A percentile compares a stretch with the other conserved stretches of the same genome.
Evolutionary conservation across 1,140 invertebrate species (phyloP).

Genomic region (Manduca sexta): DNA sequence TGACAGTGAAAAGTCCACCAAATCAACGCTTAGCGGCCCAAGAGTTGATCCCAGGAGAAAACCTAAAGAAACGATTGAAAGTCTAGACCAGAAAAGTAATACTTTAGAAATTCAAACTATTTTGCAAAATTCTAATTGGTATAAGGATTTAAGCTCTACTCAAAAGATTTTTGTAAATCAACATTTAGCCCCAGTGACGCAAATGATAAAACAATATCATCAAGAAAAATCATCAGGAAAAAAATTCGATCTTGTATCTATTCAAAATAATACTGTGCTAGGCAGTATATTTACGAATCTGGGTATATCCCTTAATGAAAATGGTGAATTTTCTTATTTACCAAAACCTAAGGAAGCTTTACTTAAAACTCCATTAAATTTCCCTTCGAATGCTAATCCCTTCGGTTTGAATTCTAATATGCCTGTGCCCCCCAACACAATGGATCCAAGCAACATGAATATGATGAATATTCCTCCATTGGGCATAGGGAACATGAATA

Average conservation of each 20-base stretch:
- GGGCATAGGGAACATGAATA: constrained; percentile 62
- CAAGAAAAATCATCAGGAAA: constrained; percentile 69
- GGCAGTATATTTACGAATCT: constrained; percentile 75
- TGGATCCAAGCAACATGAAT: constrained; percentile 53
- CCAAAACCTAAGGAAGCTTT: constrained; percentile 61
- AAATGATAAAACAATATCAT: constrained; percentile 75
- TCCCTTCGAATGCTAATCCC: constrained; percentile 54
- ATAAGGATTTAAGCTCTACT: constrained; percentile 78
- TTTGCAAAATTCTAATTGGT: constrained; percentile 78
- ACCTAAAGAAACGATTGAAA: constrained; percentile 61
- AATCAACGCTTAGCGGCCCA: constrained; percentile 32
- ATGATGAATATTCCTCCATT: constrained; percentile 66
- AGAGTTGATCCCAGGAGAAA: constrained; percentile 74
- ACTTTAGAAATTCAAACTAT: constrained; percentile 73
- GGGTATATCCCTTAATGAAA: constrained; percentile 70
- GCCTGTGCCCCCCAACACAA: constrained; percentile 29
- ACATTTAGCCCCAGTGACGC: constrained; percentile 75
- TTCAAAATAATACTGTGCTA: constrained; percentile 70
- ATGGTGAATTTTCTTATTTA: constrained; percentile 73
- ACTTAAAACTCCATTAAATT: constrained; percentile 64
- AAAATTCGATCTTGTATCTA: constrained; percentile 69
- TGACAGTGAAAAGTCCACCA: constrained; percentile 63
- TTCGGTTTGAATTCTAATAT: constrained; percentile 59
- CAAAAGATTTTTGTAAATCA: constrained; percentile 80
- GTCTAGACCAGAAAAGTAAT: constrained; percentile 53